Percentiles rank a stretch among this genome's conserved stretches.
Evolutionary conservation across 2,797 vertebrate species (phyloP).

Genomic region (Sus cebifrons): DNA sequence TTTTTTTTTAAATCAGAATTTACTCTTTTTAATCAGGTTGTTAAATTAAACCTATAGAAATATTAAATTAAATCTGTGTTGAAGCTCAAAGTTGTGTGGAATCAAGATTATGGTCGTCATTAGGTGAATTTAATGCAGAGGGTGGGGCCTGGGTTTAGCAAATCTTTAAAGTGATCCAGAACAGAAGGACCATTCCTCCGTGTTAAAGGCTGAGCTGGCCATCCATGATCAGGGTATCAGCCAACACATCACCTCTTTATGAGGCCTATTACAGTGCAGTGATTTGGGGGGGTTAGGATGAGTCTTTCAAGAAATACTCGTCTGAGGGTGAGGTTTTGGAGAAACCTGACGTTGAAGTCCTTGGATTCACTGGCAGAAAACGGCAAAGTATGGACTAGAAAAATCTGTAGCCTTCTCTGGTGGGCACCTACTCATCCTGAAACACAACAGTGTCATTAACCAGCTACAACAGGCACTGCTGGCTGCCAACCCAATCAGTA

Average conservation of each 20-base stretch:
- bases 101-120: background rate
- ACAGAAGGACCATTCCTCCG: background rate
- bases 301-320: background rate
- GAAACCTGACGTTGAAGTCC: background rate
- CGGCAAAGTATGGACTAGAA: background rate
- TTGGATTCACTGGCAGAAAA: conserved; percentile 29
- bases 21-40: background rate
- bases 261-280: background rate
- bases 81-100: background rate
- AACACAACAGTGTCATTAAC: background rate
- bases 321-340: background rate
- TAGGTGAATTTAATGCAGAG: background rate
- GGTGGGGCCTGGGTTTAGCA: background rate
- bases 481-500: background rate
- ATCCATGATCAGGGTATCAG: background rate
- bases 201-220: background rate
- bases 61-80: background rate
- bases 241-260: background rate
- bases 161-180: background rate
- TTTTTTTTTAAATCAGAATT: conserved; percentile 15
- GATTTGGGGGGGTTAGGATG: background rate
- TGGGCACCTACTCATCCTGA: background rate
- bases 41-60: background rate
- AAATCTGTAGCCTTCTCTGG: background rate
- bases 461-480: background rate